These are phyloP conservation scores for Eupithecia exiguata DNA, from an alignment of 2,888 invertebrate species.

Conservation along the genomic window DNA sequence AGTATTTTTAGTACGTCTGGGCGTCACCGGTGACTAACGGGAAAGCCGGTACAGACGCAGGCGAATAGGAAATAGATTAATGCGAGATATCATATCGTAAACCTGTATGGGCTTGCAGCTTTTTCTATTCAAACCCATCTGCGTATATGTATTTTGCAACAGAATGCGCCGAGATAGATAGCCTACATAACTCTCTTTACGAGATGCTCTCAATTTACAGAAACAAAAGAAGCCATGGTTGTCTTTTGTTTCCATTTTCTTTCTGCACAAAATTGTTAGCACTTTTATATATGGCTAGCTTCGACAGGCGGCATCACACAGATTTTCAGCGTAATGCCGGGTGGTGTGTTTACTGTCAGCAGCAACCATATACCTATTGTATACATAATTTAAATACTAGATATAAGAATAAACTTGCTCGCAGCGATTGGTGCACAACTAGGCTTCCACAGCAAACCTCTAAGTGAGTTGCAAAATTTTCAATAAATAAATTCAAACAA, in stretches of 20 bases:
- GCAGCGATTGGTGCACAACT: too few species aligned
- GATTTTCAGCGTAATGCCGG: too few species aligned
- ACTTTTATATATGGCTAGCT: too few species aligned
- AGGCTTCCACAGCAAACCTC: too few species aligned
- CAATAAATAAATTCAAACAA: too few species aligned
- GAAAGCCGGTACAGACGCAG: slow-evolving; percentile 37
- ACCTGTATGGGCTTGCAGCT: slow-evolving; percentile 6
- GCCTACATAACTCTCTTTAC: neutral
- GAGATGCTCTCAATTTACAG: neutral
- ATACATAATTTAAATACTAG: too few species aligned
- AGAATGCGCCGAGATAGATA: neutral
- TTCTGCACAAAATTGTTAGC: too few species aligned
- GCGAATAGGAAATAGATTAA: slow-evolving; percentile 30
- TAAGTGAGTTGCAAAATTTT: too few species aligned
- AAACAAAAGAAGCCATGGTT: neutral
- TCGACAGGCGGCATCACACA: too few species aligned
- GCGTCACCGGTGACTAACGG: slow-evolving; percentile 42
- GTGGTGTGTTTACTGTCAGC: too few species aligned
- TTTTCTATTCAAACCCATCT: neutral
- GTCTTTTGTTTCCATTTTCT: neutral
- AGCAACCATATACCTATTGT: too few species aligned
- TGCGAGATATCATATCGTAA: slow-evolving; percentile 4
- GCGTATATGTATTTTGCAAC: neutral
- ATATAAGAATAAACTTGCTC: too few species aligned
- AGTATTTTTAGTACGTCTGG: slow-evolving; percentile 42